A percentile compares a stretch with the other conserved stretches of the same genome.
Evolutionary conservation across 2,797 vertebrate species (phyloP).

Genomic region (Acomys russatus): DNA sequence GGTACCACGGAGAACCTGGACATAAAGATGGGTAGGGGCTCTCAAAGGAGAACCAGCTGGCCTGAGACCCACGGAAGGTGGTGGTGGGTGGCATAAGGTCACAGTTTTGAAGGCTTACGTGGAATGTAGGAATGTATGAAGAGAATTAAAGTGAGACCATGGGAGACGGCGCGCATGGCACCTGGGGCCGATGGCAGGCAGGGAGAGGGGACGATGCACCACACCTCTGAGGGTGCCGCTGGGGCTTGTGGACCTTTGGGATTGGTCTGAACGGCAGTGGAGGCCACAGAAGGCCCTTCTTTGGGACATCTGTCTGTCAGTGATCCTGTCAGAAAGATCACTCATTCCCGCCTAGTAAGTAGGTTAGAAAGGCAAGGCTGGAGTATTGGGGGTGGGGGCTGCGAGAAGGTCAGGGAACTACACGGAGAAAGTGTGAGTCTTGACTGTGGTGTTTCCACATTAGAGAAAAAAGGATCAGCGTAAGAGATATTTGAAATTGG

Average conservation of each 20-base stretch:
- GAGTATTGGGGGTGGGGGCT: background rate
- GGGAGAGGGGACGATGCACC: background rate
- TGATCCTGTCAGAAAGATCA: background rate
- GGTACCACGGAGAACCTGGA: background rate
- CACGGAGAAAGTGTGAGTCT: background rate
- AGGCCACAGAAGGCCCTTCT: background rate
- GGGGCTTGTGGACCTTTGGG: background rate
- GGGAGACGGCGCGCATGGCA: background rate
- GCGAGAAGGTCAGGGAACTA: background rate
- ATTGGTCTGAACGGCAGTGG: background rate
- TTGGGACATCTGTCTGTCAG: background rate
- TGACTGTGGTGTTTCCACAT: accelerated
- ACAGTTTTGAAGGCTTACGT: background rate
- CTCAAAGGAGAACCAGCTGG: background rate
- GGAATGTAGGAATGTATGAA: background rate
- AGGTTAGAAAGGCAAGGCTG: background rate
- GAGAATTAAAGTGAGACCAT: background rate
- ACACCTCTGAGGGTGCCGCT: background rate
- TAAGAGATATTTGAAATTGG: background rate
- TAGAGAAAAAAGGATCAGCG: background rate
- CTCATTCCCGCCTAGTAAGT: background rate
- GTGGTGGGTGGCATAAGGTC: background rate
- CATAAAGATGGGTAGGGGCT: background rate
- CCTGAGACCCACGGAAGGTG: background rate
- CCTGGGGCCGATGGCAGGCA: background rate